Evolutionary conservation across 2,113 vertebrate genomes (phyloP).

Genomic region (Erythrocercus mccallii): DNA sequence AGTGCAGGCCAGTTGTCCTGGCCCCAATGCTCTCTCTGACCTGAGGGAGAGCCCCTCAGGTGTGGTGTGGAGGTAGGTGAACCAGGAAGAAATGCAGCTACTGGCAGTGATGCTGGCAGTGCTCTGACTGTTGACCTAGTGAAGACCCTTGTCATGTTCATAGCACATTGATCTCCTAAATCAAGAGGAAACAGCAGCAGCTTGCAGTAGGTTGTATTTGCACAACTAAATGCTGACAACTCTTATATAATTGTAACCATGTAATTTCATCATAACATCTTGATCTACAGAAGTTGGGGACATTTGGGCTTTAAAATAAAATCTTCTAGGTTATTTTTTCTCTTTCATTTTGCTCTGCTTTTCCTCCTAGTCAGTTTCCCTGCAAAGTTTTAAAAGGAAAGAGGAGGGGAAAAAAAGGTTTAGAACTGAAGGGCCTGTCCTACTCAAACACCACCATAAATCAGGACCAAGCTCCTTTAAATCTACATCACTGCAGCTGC

Average conservation of each 20-base stretch:
- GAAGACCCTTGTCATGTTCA: neutral
- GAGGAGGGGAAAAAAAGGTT: accelerated
- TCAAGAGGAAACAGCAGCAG: neutral
- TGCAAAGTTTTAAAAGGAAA: neutral
- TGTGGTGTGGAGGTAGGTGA: neutral
- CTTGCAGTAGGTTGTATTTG: neutral
- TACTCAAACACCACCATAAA: neutral
- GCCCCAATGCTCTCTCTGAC: neutral
- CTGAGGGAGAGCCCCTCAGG: neutral
- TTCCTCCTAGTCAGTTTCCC: neutral
- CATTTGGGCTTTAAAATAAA: neutral
- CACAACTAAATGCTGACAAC: neutral
- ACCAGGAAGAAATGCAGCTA: neutral
- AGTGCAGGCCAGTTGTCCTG: neutral
- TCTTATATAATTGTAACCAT: neutral
- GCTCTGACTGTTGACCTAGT: neutral
- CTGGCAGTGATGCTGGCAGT: neutral
- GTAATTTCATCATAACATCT: neutral
- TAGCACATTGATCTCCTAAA: neutral
- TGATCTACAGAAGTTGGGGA: neutral
- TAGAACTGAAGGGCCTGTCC: neutral
- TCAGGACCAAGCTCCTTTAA: neutral
- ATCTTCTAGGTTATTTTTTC: neutral
- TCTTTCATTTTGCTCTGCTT: neutral
- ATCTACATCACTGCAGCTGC: neutral